Evolutionary conservation across 2,888 invertebrate species (phyloP).

Genomic region (Athalia rosae): DNA sequence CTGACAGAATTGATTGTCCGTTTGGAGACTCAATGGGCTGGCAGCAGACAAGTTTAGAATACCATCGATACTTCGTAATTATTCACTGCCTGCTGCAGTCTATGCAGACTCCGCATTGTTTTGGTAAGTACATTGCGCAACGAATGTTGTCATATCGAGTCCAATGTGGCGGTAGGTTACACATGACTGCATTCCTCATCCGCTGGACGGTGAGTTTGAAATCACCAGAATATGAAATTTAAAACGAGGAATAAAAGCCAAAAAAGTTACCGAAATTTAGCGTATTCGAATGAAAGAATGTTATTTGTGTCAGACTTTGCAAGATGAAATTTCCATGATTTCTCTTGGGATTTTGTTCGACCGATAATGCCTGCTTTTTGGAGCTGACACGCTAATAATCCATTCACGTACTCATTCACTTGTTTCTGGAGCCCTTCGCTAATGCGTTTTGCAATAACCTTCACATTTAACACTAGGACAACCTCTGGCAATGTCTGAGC

Average conservation of each 20-base stretch:
- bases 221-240: no score
- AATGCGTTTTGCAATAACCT: conserved; percentile 39
- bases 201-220: no score
- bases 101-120: conserved; percentile 5
- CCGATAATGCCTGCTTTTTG: no score
- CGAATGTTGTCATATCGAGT: neutral
- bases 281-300: no score
- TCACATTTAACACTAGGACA: neutral
- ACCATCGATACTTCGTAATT: conserved; percentile 27
- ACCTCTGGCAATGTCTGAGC: neutral
- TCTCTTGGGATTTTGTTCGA: no score
- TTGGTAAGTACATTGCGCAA: conserved; percentile 1
- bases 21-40: neutral
- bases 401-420: neutral
- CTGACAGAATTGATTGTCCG: neutral
- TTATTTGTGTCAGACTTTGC: no score
- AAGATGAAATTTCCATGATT: no score
- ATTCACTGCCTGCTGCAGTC: conserved; percentile 10
- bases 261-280: no score
- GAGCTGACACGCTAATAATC: conserved; percentile 14
- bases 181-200: no score
- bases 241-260: no score
- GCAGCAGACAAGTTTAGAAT: conserved; percentile 13
- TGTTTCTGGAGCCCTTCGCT: neutral
- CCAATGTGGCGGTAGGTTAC: neutral